Base-by-base conservation (phyloP, 1,140 invertebrate species). In the Globodera ellingtonae region DNA sequence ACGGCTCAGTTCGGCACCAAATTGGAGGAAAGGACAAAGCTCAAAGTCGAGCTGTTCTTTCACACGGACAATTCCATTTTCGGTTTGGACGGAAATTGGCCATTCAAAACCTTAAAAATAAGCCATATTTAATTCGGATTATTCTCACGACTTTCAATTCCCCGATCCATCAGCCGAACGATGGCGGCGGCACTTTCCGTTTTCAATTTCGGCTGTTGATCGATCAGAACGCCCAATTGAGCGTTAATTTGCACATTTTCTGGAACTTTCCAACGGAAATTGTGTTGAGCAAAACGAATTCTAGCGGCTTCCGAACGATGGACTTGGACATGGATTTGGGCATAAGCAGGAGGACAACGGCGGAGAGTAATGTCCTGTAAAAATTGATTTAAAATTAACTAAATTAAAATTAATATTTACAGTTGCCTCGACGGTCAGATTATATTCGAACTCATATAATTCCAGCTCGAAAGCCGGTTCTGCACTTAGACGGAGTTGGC, bases 381-480 rank as follows among this genome's bases (percentile, higher is more conserved):
- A 52, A 52, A 52, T 52, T 2, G 50, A 52, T 52, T 13, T 0
- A 52, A 52, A 9, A n/a, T n/a, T n/a, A n/a, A 52, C 7, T 52
- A 52, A 52, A 52, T 52, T 52, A 7, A 7, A 52, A 52, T 52
- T 1, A 52, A 52, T 52, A 7, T 52, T 52, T 52, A 52, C 50
- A 13, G 93, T 92, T 0, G 95, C 95, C 0, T 94, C 91, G 0
- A 97, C 92, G 0, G 92, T 94, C 15, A 98, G 90, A 7, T 91
- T 91, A 89, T 97, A 97, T 80, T 91, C 91, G 46, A 94, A 92
- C 15, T 91, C 91, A 0, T 92, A 93, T 90, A 78, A 92, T 92
- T 69, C 70, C 70, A 18, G 48, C 71, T 21, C n/a, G 35, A 67
- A 4, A 13, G 35, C 0, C 18, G 7, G 66, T 3, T 67, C 59